Evolutionary conservation across 2,888 invertebrate species (phyloP), one percentile per base, ranked within the genome.

Genomic region (Harpagoxenus sublaevis): DNA sequence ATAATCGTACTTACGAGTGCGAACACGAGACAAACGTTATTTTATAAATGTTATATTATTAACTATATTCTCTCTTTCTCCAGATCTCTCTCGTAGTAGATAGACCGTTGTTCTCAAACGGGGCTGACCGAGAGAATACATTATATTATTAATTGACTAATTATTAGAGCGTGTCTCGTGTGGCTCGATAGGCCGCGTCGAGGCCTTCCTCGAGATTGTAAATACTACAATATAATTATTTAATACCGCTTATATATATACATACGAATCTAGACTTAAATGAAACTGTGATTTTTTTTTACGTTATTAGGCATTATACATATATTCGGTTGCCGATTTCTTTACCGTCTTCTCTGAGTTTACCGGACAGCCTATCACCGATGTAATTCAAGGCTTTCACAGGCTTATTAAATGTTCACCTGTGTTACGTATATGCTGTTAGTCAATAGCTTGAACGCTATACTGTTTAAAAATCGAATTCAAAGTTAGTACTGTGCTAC

Each of bases 201-300:
- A 81, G 62, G 48, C 68, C 35, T 84, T 84, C 45, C 45, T 75
- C 83, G 83, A 70, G 63, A 68, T 77, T 85, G 85, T 83, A 83
- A 51, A 85, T 88, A 88, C 35, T 88, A 73, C 75, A 87, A 84
- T 75, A 73, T 79, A 87, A 84, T 75, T 86, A 84, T 79, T 88
- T 88, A 88, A 88, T 88, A 71, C 28, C 55, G 81, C 86, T 83
- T 78, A 78, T 73, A 57, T 35, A 57, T 45, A 63, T 87, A 84
- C 57, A 83, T 83, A 85, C 74, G 74, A 85, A 79, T 65, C 42
- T 88, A 87, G 86, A 86, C 68, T 85, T 83, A 88, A 88, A 86
- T 70, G 68, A 82, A 84, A 78, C 84, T 86, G 86, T 86, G 83
- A 83, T 83, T 86, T 82, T 53, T 53, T 86, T 86, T 62, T 78